Conservation (phyloP, 2,113 vertebrate species). For the Henicopernis longicauda region DNA sequence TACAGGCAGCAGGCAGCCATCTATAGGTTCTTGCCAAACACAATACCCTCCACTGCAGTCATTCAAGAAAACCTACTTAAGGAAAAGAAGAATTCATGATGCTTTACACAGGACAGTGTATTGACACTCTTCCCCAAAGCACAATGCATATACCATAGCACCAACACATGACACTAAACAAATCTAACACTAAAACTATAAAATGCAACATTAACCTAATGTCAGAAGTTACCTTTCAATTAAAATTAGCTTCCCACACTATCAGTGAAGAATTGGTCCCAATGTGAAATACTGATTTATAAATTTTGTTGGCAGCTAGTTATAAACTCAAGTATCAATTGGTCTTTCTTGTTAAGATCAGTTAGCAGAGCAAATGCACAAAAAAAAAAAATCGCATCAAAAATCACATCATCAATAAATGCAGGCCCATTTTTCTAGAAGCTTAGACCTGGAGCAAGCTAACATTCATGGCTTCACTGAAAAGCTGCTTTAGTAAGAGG, state of each 20-base stretch:
- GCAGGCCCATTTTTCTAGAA: neutral
- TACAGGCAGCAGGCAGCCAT: neutral
- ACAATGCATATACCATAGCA: neutral
- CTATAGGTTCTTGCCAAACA: neutral
- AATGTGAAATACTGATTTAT: too few relatives aligned
- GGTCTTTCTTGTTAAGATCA: neutral
- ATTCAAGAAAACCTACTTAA: neutral
- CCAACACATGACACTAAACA: neutral
- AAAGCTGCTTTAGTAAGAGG: neutral
- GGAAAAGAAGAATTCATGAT: neutral
- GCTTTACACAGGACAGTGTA: neutral
- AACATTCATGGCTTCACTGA: accelerated
- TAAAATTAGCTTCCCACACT: neutral
- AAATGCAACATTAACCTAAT: neutral
- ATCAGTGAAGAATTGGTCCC: neutral
- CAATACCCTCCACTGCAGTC: neutral
- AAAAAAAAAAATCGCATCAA: neutral
- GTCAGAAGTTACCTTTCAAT: neutral
- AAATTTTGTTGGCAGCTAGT: neutral
- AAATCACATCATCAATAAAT: neutral
- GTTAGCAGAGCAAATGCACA: neutral
- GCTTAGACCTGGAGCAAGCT: neutral
- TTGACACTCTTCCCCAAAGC: neutral
- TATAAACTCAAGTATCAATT: neutral
- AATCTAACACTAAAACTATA: neutral